These are phyloP conservation scores for Camponotus pennsylvanicus DNA, from an alignment of 1,140 invertebrate genomes.

Conservation along the genomic window DNA sequence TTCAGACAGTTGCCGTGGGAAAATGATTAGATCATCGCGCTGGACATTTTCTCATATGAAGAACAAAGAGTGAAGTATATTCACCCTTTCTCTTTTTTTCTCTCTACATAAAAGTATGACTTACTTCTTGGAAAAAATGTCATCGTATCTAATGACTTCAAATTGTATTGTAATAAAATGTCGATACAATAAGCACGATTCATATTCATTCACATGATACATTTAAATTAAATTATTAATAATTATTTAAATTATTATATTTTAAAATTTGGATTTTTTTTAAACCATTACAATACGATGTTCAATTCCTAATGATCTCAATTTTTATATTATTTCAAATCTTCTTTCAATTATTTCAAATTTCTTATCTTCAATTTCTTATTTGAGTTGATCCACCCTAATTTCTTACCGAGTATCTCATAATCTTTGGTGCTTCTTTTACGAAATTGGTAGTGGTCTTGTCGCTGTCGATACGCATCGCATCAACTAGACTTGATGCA, in stretches of 20 bases:
- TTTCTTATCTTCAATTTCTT: too few species aligned
- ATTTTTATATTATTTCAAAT: not conserved
- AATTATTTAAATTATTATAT: not conserved
- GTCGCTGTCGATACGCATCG: conserved; percentile 56
- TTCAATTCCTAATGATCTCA: too few species aligned
- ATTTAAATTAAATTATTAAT: not conserved
- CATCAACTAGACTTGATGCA: conserved; percentile 26
- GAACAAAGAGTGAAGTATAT: not conserved
- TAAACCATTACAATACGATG: not conserved
- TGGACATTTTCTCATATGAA: not conserved
- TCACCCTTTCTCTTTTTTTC: not conserved
- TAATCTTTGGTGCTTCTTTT: conserved; percentile 77
- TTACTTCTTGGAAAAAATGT: not conserved
- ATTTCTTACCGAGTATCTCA: conserved; percentile 81
- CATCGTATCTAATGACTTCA: not conserved
- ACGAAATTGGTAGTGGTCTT: conserved; percentile 76
- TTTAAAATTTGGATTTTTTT: not conserved
- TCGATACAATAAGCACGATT: not conserved
- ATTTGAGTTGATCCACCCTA: not conserved
- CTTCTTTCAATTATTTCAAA: not conserved
- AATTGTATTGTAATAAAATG: not conserved
- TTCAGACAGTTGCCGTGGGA: conserved; percentile 43
- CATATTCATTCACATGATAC: not conserved
- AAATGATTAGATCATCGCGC: conserved; percentile 51
- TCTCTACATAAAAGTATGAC: not conserved